Conservation (phyloP, 2,888 invertebrate species). For the Cremastinae sp. region DNA sequence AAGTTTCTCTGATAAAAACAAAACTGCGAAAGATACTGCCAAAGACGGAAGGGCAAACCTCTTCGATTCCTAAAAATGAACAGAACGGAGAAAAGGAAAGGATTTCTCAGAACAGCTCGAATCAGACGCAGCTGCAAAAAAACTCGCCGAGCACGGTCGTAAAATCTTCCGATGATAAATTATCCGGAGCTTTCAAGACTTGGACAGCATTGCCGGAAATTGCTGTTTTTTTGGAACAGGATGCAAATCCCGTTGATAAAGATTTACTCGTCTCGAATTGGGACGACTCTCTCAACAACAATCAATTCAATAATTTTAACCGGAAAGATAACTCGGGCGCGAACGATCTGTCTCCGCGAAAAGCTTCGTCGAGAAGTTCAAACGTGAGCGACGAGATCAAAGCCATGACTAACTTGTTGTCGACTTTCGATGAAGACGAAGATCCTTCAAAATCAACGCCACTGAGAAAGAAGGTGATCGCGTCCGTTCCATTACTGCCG, state of each 20-base stretch:
- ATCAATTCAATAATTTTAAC: not conserved
- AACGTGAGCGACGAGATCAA: constrained; percentile 13
- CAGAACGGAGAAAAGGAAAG: not conserved
- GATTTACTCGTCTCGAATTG: not conserved
- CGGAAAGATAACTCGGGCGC: not conserved
- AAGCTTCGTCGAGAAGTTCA: not conserved
- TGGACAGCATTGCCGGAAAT: constrained; percentile 28
- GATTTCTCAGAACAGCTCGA: too few relatives aligned
- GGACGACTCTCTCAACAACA: constrained; percentile 45
- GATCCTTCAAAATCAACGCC: not conserved
- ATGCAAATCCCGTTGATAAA: not conserved
- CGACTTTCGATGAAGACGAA: not conserved
- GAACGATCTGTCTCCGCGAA: not conserved
- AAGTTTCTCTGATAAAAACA: not conserved
- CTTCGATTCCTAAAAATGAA: not conserved
- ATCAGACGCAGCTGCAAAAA: too few relatives aligned
- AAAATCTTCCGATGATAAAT: constrained; percentile 13
- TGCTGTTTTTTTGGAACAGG: not conserved
- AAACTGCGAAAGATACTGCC: not conserved
- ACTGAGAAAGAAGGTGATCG: not conserved
- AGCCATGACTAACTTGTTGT: constrained; percentile 16
- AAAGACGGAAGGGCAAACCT: not conserved
- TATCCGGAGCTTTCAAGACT: constrained; percentile 1
- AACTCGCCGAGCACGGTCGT: not conserved
- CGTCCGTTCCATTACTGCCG: not conserved